Conservation (phyloP, 2,797 vertebrate species). For the Smutsia temminckii region DNA sequence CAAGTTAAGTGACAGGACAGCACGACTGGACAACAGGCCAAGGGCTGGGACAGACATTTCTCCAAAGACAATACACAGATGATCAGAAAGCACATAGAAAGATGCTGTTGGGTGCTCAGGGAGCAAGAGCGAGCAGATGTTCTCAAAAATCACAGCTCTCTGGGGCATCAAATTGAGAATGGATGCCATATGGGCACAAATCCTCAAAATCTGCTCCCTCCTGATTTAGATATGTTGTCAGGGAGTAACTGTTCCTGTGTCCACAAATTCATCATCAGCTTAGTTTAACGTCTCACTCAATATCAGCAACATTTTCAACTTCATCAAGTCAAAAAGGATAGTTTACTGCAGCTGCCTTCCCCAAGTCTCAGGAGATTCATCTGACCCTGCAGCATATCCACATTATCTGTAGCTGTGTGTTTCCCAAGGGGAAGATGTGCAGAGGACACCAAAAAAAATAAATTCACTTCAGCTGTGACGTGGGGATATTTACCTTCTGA, state of each 20-base stretch:
- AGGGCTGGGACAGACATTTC: neutral
- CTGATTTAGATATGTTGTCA: neutral
- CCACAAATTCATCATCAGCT: neutral
- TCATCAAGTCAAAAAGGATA: neutral
- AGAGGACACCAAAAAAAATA: neutral
- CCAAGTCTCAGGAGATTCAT: neutral
- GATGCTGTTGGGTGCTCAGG: no score
- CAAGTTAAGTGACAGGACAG: no score
- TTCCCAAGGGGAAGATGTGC: neutral
- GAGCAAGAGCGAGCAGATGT: no score
- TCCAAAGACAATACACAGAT: neutral
- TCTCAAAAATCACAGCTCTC: neutral
- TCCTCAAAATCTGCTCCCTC: neutral
- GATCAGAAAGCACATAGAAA: neutral
- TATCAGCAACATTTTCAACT: neutral
- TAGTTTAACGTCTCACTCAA: neutral
- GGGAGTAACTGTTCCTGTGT: neutral
- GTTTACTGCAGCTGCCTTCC: neutral
- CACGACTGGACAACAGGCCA: neutral
- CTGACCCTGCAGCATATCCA: no score
- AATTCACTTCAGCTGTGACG: neutral
- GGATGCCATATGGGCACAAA: neutral
- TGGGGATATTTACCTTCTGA: neutral
- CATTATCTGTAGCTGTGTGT: neutral
- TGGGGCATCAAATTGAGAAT: neutral